Conservation (phyloP, 1,140 invertebrate species). For the Brachionus koreanus region DNA sequence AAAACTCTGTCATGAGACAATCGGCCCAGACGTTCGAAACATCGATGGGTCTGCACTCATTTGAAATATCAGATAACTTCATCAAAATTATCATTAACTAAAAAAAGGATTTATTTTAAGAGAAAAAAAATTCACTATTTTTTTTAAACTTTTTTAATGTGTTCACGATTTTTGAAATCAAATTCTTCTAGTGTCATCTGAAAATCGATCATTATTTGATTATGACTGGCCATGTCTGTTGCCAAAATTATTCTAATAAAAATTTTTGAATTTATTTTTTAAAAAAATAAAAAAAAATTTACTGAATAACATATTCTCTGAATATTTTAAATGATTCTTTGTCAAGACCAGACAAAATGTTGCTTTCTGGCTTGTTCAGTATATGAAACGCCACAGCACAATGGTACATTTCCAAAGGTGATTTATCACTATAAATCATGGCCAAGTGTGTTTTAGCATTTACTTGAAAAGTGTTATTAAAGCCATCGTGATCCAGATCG, state of each 20-base stretch:
- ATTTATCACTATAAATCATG: conserved; percentile 80
- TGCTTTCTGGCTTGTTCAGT: conserved; percentile 68
- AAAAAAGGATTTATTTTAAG: conserved; percentile 1
- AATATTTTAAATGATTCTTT: conserved; percentile 61
- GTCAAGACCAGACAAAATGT: conserved; percentile 68
- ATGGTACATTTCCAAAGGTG: conserved; percentile 81
- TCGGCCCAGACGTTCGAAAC: conserved; percentile 60
- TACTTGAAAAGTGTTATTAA: conserved; percentile 65
- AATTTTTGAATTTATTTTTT: not conserved
- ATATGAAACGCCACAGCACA: conserved; percentile 79
- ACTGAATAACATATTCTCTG: conserved; percentile 45
- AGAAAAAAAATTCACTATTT: not conserved
- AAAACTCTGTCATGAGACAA: conserved; percentile 59
- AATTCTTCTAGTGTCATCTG: conserved; percentile 49
- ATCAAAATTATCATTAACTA: conserved; percentile 59
- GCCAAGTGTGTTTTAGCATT: conserved; percentile 79
- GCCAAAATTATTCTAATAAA: conserved; percentile 58
- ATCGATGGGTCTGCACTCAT: conserved; percentile 59
- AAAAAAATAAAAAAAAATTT: not conserved
- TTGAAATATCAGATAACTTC: conserved; percentile 60
- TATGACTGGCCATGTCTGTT: conserved; percentile 59
- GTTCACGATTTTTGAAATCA: not conserved
- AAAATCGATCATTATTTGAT: conserved; percentile 58
- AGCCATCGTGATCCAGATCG: conserved; percentile 60
- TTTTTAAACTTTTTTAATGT: not conserved